phyloP scores from a whole-genome alignment of 2,797 vertebrate genomes.

The Eupleurogrammus muticus region DNA sequence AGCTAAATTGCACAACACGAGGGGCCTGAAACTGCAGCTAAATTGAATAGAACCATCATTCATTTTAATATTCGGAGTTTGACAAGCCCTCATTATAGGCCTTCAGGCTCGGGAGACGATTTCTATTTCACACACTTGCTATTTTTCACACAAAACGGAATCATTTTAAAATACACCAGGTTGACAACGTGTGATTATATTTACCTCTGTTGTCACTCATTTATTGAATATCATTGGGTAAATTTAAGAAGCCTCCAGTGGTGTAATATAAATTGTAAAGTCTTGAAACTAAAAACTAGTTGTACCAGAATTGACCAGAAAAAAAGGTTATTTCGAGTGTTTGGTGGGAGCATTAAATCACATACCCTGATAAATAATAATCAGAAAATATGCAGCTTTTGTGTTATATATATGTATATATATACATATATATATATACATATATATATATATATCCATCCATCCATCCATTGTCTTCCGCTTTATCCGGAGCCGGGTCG shows the following conservation, averaged over 20 bases:
- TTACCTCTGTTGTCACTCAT: neutral
- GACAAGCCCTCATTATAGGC: conserved; percentile 1
- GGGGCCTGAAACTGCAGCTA: conserved; percentile 2
- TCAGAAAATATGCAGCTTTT: no score
- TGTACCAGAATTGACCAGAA: neutral
- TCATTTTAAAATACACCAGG: neutral
- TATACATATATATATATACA: no score
- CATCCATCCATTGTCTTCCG: no score
- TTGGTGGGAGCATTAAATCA: neutral
- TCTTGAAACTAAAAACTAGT: neutral
- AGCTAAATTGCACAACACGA: neutral
- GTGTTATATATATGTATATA: no score
- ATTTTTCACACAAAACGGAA: neutral
- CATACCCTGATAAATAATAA: no score
- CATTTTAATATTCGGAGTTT: conserved; percentile 3
- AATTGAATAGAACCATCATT: conserved; percentile 11
- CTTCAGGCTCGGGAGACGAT: neutral
- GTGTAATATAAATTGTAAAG: neutral
- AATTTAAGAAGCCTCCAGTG: neutral
- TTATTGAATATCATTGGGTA: neutral
- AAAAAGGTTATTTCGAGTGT: neutral
- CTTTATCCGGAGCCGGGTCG: no score
- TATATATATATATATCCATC: no score
- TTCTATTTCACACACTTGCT: neutral
- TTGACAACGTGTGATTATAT: neutral